Conservation (phyloP, 2,888 invertebrate genomes). For the Epirrhoe alternata region DNA sequence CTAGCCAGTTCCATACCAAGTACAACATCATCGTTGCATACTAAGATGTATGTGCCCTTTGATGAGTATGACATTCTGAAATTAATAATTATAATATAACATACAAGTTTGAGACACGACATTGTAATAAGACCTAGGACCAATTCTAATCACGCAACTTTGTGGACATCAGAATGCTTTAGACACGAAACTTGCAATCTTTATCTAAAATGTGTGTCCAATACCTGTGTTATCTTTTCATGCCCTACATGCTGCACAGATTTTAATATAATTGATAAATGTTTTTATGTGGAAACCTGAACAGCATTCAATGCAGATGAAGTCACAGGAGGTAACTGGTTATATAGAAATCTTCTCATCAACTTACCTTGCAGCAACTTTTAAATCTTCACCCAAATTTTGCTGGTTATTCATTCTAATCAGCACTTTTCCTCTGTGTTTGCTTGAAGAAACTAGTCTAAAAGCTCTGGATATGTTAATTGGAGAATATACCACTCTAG, state of each 20-base stretch:
- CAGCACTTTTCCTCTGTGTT: constrained; percentile 80
- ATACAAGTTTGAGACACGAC: neutral
- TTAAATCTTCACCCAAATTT: constrained; percentile 43
- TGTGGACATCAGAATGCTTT: neutral
- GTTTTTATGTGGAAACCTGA: too few species aligned
- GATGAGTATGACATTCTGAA: constrained; percentile 55
- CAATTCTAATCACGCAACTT: too few species aligned
- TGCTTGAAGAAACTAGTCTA: constrained; percentile 85
- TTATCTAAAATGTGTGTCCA: too few species aligned
- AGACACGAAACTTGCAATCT: too few species aligned
- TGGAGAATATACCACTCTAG: constrained; percentile 85
- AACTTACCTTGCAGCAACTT: constrained; percentile 51
- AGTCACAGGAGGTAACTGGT: too few species aligned
- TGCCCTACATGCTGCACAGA: too few species aligned
- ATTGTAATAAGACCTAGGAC: too few species aligned
- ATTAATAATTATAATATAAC: constrained; percentile 1
- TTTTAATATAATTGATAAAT: too few species aligned
- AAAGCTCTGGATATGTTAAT: constrained; percentile 89
- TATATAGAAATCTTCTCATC: too few species aligned
- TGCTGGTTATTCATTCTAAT: constrained; percentile 54
- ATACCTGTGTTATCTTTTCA: too few species aligned
- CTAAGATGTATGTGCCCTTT: constrained; percentile 52
- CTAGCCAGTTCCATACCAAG: constrained; percentile 58
- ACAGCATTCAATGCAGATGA: too few species aligned
- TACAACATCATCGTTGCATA: constrained; percentile 51